Percentiles rank a stretch among this genome's conserved stretches.
Evolutionary conservation across 2,113 vertebrate species (phyloP).

Genomic region (Phylloscopus trochilus): DNA sequence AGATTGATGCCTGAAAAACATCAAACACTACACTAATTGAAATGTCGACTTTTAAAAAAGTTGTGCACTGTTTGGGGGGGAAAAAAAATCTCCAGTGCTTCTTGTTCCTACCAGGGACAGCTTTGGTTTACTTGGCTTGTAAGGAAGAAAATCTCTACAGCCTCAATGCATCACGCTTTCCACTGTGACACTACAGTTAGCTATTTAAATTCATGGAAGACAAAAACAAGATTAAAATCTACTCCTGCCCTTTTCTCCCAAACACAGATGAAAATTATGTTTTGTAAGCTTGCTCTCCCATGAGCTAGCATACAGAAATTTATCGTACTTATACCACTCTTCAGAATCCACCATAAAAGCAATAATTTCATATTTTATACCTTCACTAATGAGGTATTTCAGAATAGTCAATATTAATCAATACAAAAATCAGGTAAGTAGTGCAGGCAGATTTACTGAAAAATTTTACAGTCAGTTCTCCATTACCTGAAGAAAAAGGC

Average conservation of each 20-base stretch:
- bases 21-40: not conserved
- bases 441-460: not conserved
- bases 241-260: not conserved
- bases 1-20: not conserved
- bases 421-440: not conserved
- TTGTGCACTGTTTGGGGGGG: not conserved
- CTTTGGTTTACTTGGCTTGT: not conserved
- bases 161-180: not conserved
- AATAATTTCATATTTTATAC: not conserved
- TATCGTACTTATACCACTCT: not conserved
- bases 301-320: not conserved
- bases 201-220: not conserved
- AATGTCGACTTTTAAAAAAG: not conserved
- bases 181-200: not conserved
- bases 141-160: not conserved
- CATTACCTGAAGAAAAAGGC: not conserved
- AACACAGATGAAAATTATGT: not conserved
- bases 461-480: not conserved
- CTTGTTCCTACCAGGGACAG: not conserved
- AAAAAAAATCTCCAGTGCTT: not conserved
- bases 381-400: not conserved
- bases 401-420: not conserved
- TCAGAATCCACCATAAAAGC: not conserved
- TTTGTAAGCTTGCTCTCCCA: not conserved
- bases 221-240: not conserved